Base-by-base conservation (phyloP, 1,140 invertebrate species). In the Adelges cooleyi region DNA sequence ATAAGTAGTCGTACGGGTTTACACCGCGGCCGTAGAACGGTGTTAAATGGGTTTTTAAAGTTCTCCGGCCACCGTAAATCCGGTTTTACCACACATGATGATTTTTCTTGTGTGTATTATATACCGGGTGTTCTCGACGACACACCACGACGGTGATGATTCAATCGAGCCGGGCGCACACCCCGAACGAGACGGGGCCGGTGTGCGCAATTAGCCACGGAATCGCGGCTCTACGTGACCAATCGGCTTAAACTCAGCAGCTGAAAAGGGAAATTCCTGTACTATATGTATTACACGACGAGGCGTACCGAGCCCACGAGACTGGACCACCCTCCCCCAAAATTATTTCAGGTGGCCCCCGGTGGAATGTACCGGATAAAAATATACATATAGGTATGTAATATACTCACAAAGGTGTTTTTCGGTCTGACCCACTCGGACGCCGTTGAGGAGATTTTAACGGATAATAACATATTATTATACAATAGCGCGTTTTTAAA, bases 171-270 rank as follows among this genome's bases (percentile, higher is more conserved):
- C 3, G 29, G 11, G 29, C 5, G 46, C 18, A 46, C 25, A 46
- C 56, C 25, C 56, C 56, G 56, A 18, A 62, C 40, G 56, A 62
- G 29, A 33, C 29, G 29, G 11, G 29, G 11, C 38, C 25, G 42
- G 56, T 62, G 29, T 33, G 29, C 29, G 56, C 56, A 62, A 62
- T 62, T 62, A 62, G 56, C 56, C 42, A 62, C 56, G 56, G 56
- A 44, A 46, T 48, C 11, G 56, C 42, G 56, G 54, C 9, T 18
- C 56, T 42, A 62, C 56, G 56, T 62, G 42, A 62, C 56, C 56
- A 48, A 62, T 62, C 40, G 56, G 42, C 18, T 27, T 44, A 44
- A 42, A 17, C n/a, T 23, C 56, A 42, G 56, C 56, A 62, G 56
- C 56, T 62, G 56, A 62, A 6, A 42, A 29, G 29, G 29, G 29